Percentiles rank a stretch among this genome's conserved stretches.
phyloP scores from a whole-genome alignment of 2,113 vertebrate species.

The Eclectus roratus region DNA sequence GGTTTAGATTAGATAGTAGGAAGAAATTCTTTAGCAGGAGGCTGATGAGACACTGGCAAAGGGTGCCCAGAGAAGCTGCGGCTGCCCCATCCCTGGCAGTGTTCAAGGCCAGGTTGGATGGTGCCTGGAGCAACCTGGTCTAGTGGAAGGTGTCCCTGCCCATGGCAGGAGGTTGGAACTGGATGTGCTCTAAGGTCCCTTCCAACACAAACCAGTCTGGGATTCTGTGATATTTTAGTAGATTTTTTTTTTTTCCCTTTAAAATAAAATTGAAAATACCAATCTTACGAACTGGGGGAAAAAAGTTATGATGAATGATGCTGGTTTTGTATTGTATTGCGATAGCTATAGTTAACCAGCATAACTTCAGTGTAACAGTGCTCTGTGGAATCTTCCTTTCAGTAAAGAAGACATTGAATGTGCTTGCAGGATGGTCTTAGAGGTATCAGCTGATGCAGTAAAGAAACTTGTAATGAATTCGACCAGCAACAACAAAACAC shows the following conservation, averaged over 20 bases:
- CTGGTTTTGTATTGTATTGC: background rate
- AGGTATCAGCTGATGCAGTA: background rate
- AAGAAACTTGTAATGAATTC: background rate
- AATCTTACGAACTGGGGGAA: background rate
- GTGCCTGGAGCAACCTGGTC: background rate
- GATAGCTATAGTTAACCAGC: background rate
- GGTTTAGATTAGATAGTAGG: background rate
- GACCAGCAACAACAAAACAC: background rate
- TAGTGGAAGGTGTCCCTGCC: background rate
- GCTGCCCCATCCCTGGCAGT: background rate
- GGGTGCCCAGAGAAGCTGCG: background rate
- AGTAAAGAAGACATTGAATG: background rate
- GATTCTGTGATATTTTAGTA: background rate
- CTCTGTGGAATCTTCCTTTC: background rate
- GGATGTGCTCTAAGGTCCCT: background rate
- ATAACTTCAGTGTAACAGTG: background rate
- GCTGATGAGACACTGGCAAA: background rate
- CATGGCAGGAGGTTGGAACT: background rate
- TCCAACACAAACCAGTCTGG: background rate
- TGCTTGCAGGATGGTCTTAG: background rate
- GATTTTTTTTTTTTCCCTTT: background rate
- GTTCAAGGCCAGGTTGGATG: background rate
- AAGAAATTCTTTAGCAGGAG: background rate
- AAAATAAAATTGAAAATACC: background rate
- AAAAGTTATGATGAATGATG: background rate